Base-by-base conservation (phyloP, 1,140 invertebrate species). In the Danaus plexippus region DNA sequence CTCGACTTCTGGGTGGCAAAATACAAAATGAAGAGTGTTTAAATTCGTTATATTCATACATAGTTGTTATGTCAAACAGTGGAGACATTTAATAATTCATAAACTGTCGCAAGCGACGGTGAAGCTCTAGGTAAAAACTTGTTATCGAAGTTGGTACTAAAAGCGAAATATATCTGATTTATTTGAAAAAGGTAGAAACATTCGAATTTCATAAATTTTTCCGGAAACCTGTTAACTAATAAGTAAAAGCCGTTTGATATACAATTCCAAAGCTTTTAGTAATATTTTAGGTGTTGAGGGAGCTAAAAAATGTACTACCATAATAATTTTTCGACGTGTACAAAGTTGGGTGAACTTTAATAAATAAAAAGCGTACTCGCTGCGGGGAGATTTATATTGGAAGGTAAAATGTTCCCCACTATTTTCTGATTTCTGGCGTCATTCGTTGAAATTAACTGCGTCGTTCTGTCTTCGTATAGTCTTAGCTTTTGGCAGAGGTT, bases 281-380 rank as follows among this genome's bases (percentile, higher is more conserved):
- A 22, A 11, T 15, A 15, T 10, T 15, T 12, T 47, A 15, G 18
- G 15, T 53, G 13, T 40, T 43, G 44, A 44, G 10, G 40, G 11
- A 41, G 11, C 15, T 40, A 42, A 54, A 55, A 55, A 55, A 48
- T 47, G 22, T 22, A 47, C 13, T 48, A 12, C 45, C n/a, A 13
- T 32, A 55, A 48, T 48, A 55, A 47, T 48, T 54, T 13, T 32
- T 32, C 22, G 22, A 11, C 11, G 44, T 48, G 53, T 40, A 54
- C 40, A 12, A 15, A 55, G 53, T 55, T 55, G 41, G 40, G 41
- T 11, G 46, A 55, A 55, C 11, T 43, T 55, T 55, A 47, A 55
- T 55, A 55, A 55, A 55, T 46, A 47, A 55, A 55, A 55, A 55
- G 46, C 18, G 53, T 55, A 42, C 53, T 55, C 46, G 22, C 32